Conservation (phyloP, 2,888 invertebrate genomes). For the Tachina fera region DNA sequence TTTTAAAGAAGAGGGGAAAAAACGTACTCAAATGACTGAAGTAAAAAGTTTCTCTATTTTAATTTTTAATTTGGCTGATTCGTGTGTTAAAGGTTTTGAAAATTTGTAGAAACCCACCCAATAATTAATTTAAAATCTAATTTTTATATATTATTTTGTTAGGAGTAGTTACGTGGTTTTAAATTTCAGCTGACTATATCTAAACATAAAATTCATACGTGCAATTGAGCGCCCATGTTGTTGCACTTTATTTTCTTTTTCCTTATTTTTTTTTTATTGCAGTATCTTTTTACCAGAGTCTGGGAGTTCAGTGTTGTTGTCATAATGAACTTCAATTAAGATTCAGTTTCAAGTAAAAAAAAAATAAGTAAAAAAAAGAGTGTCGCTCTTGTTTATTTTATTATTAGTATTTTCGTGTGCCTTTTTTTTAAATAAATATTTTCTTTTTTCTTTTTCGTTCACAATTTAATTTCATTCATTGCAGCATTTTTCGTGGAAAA, state of each 20-base stretch:
- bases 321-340: conserved; percentile 70
- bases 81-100: too few species aligned
- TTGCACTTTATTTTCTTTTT: conserved; percentile 49
- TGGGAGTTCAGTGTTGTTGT: conserved; percentile 44
- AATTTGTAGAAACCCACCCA: too few species aligned
- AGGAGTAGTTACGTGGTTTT: too few species aligned
- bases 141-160: too few species aligned
- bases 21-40: too few species aligned
- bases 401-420: conserved; percentile 31
- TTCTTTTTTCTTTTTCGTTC: conserved; percentile 6
- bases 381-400: conserved; percentile 50
- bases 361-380: conserved; percentile 19
- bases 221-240: conserved; percentile 29
- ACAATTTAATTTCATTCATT: conserved; percentile 63
- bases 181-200: neutral
- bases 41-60: too few species aligned
- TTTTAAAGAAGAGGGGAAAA: too few species aligned
- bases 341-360: conserved; percentile 49
- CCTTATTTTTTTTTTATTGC: neutral
- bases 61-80: too few species aligned
- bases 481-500: conserved; percentile 48
- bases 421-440: neutral
- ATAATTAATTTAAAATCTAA: too few species aligned
- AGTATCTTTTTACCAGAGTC: conserved; percentile 5
- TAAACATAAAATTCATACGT: neutral